Conservation (phyloP, 2,113 vertebrate species). For the Brachyistius frenatus region DNA sequence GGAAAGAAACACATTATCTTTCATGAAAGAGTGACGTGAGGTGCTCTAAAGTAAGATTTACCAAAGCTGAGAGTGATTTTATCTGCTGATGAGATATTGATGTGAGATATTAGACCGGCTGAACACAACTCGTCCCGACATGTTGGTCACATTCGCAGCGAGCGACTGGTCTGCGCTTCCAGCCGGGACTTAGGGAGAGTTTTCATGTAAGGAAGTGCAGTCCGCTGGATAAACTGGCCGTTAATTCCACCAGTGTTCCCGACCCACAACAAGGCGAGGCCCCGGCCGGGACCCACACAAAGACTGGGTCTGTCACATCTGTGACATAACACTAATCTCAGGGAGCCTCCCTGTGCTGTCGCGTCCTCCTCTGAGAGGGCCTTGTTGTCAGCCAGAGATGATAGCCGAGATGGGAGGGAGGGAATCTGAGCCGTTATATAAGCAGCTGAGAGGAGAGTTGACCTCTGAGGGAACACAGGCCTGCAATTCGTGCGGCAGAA, state of each 20-base stretch:
- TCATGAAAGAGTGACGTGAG: too few species aligned
- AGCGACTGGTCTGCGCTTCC: slow-evolving; percentile 26
- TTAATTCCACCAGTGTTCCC: slow-evolving; percentile 38
- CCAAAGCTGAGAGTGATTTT: too few species aligned
- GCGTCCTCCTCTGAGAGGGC: slow-evolving; percentile 56
- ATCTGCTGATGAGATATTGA: background rate
- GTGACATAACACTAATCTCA: slow-evolving; percentile 61
- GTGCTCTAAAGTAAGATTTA: too few species aligned
- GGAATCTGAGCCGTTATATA: slow-evolving; percentile 51
- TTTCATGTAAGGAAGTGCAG: background rate
- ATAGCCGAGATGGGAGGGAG: slow-evolving; percentile 45
- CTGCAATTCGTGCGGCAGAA: too few species aligned
- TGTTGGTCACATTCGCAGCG: slow-evolving; percentile 25
- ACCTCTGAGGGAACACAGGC: slow-evolving; percentile 21
- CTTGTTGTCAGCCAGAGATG: slow-evolving; percentile 63
- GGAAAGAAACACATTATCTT: too few species aligned
- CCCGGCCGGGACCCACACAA: slow-evolving; percentile 41
- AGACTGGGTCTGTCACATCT: slow-evolving; percentile 61
- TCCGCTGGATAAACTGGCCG: slow-evolving; percentile 3
- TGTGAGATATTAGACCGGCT: too few species aligned
- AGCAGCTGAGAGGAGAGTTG: slow-evolving; percentile 31
- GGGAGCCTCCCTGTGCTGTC: slow-evolving; percentile 10
- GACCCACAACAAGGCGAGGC: slow-evolving; percentile 41
- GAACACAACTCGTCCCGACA: too few species aligned
- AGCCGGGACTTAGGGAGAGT: background rate